Evolutionary conservation across 2,888 invertebrate genomes (phyloP).

Genomic region (Noctua fimbriata): DNA sequence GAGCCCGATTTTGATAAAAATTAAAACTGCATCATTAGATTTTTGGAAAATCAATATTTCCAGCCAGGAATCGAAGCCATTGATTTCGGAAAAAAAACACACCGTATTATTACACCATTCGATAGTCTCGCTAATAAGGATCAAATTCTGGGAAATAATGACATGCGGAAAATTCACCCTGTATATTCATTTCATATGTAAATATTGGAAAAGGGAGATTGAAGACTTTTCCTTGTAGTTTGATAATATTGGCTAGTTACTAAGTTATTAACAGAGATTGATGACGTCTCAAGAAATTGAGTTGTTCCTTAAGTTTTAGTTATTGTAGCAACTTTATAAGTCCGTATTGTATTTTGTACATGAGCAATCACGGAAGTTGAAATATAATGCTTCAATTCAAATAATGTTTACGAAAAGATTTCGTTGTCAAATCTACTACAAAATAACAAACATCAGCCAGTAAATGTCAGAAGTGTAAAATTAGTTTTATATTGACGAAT

Average conservation of each 20-base stretch:
- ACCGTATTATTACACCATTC: no score
- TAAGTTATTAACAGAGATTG: neutral
- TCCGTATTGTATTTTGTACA: constrained; percentile 2
- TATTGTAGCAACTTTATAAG: no score
- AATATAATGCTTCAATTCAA: neutral
- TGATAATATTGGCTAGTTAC: neutral
- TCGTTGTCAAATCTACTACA: constrained; percentile 11
- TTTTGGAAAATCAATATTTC: no score
- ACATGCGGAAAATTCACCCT: no score
- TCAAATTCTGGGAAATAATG: no score
- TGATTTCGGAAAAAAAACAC: no score
- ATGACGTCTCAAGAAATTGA: neutral
- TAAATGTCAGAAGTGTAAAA: constrained; percentile 55
- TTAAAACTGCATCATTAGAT: no score
- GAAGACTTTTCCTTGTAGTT: neutral
- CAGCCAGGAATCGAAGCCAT: no score
- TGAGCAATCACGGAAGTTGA: neutral
- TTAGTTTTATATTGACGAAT: constrained; percentile 29
- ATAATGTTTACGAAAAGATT: constrained; percentile 11
- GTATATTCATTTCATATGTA: neutral
- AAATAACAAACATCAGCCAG: constrained; percentile 15
- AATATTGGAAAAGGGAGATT: neutral
- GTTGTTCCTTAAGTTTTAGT: neutral
- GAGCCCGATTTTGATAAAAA: no score
- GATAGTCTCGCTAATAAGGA: no score